Conservation (phyloP, 2,113 vertebrate species). For the Hippoglossus stenolepis region DNA sequence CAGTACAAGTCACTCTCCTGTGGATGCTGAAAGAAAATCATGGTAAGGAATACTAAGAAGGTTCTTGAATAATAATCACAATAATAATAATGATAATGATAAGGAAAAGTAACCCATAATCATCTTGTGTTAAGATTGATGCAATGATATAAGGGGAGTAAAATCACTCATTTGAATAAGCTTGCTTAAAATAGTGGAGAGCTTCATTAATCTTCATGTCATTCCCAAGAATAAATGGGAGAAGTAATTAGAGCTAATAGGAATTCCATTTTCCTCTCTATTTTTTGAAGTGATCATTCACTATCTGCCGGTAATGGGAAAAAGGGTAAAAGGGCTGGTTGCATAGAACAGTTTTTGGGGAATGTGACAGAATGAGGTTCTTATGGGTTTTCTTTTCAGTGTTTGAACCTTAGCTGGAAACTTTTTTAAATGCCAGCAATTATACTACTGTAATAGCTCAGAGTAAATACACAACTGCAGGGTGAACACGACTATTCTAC, state of each 20-base stretch:
- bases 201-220: conserved; percentile 82
- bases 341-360: conserved; percentile 41
- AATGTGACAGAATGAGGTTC: conserved; percentile 21
- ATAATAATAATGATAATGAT: background rate
- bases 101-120: conserved; percentile 55
- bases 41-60: conserved; percentile 14
- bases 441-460: background rate
- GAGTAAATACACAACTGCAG: background rate
- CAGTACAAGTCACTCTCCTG: conserved; percentile 15
- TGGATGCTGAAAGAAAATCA: conserved; percentile 16
- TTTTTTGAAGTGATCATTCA: conserved; percentile 74
- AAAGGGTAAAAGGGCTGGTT: background rate
- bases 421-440: background rate
- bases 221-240: conserved; percentile 77
- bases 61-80: conserved; percentile 21
- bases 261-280: conserved; percentile 75
- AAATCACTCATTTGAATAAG: conserved; percentile 81
- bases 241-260: conserved; percentile 82
- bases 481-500: background rate
- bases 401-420: conserved; percentile 21
- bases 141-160: conserved; percentile 70
- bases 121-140: conserved; percentile 71
- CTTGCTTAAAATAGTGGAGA: conserved; percentile 81
- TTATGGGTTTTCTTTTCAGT: conserved; percentile 7
- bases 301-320: conserved; percentile 51